Conservation (phyloP, 2,113 vertebrate species). For the Siniperca chuatsi region DNA sequence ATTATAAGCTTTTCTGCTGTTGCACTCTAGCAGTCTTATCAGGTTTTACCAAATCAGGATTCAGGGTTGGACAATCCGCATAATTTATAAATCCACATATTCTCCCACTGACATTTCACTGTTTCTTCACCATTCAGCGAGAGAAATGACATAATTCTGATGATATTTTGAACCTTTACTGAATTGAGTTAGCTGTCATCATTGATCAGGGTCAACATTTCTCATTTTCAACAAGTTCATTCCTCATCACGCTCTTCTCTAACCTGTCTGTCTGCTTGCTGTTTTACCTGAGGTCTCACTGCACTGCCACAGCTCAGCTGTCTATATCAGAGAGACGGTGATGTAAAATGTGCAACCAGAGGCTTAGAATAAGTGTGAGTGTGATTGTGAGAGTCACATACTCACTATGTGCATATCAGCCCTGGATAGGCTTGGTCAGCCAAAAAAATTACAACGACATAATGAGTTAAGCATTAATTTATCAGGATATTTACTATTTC, state of each 20-base stretch:
- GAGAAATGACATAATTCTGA: background rate
- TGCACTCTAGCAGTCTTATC: background rate
- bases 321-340: background rate
- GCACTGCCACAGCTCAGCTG: no score
- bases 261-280: background rate
- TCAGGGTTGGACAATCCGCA: background rate
- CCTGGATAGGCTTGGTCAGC: background rate
- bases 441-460: background rate
- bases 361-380: no score
- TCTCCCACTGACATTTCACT: background rate
- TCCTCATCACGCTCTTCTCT: background rate
- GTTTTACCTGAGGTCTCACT: background rate
- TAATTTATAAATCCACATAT: background rate
- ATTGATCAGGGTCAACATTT: slow-evolving; percentile 6
- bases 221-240: background rate
- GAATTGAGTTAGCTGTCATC: background rate
- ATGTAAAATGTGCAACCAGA: background rate
- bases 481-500: background rate
- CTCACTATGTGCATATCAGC: background rate
- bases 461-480: background rate
- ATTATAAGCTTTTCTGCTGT: background rate
- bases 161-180: background rate
- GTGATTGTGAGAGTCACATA: background rate
- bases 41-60: background rate
- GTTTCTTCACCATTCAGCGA: no score